These are phyloP conservation scores for Tokudaia tokunoshimensis DNA, from an alignment of 2,797 vertebrate genomes.

Conservation along the genomic window DNA sequence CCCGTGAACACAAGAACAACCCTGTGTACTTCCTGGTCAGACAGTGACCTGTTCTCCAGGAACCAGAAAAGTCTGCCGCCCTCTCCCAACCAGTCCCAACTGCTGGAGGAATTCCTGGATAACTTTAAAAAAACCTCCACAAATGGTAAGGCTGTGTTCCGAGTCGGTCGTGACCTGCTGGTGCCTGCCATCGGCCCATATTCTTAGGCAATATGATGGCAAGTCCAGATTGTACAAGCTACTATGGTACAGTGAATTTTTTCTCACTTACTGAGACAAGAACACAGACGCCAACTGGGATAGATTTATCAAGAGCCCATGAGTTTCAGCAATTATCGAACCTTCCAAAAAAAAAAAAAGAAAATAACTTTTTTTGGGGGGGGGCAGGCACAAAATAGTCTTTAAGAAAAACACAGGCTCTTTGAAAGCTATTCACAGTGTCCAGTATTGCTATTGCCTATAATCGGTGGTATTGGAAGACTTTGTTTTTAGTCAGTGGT, in stretches of 20 bases:
- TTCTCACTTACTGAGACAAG: slow-evolving; percentile 35
- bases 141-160: slow-evolving; percentile 89
- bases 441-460: neutral
- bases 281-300: slow-evolving; percentile 21
- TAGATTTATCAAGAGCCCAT: slow-evolving; percentile 43
- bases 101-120: slow-evolving; percentile 90
- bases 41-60: slow-evolving; percentile 86
- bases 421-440: neutral
- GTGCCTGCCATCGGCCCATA: neutral
- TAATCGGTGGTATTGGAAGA: neutral
- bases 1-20: slow-evolving; percentile 76
- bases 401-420: slow-evolving; percentile 47
- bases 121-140: slow-evolving; percentile 92
- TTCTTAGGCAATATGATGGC: neutral
- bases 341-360: slow-evolving; percentile 67
- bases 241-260: neutral
- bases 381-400: slow-evolving; percentile 13
- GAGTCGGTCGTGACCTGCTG: neutral
- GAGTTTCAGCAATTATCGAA: slow-evolving; percentile 40
- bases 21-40: slow-evolving; percentile 87
- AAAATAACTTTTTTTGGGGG: neutral
- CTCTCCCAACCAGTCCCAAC: slow-evolving; percentile 87
- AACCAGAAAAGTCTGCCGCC: slow-evolving; percentile 82
- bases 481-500: neutral
- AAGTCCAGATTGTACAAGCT: slow-evolving; percentile 30